Percentiles rank a stretch among this genome's conserved stretches.
These are phyloP conservation scores for Dicerorhinus sumatrensis DNA, from an alignment of 2,113 vertebrate species.

Conservation along the genomic window DNA sequence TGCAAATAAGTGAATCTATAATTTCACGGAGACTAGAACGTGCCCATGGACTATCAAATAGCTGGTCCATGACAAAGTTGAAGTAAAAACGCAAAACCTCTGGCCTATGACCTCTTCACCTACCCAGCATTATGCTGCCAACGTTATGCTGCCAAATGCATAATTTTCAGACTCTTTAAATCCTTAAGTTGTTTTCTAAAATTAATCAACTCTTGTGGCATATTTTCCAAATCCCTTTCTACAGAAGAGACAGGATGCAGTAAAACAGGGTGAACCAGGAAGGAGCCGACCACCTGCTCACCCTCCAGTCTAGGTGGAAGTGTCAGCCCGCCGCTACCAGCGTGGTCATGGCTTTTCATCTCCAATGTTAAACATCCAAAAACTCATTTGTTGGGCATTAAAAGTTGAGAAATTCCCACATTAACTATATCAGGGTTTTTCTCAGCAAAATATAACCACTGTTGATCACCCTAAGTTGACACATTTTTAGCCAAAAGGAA, in stretches of 20 bases:
- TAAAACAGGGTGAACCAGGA: neutral
- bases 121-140: neutral
- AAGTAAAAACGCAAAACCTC: neutral
- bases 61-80: neutral
- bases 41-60: neutral
- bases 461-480: neutral
- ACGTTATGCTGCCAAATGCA: neutral
- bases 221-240: neutral
- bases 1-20: neutral
- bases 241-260: neutral
- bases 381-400: neutral
- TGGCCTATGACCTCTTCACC: neutral
- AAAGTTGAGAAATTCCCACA: neutral
- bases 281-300: neutral
- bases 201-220: neutral
- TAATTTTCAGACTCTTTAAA: neutral
- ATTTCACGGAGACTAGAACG: neutral
- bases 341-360: accelerated
- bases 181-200: neutral
- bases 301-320: neutral
- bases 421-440: neutral
- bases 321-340: neutral
- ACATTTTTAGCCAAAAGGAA: neutral
- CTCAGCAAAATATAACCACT: neutral
- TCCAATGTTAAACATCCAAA: neutral